Conservation (phyloP, 2,888 invertebrate species). For the Pyrgus malvae region DNA sequence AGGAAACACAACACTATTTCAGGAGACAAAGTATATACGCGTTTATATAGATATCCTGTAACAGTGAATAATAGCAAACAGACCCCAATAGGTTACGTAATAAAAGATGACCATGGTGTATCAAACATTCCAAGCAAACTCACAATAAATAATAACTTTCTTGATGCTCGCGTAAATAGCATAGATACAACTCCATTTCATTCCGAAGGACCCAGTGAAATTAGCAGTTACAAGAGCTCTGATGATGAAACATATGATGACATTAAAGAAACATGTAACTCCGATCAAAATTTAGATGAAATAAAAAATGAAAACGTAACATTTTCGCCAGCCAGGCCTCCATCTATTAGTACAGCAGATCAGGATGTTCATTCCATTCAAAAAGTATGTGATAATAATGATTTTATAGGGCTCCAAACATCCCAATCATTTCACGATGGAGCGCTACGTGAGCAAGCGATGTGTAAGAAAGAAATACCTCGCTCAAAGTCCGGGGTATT, state of each 20-base stretch:
- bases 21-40: constrained; percentile 69
- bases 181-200: constrained; percentile 63
- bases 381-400: constrained; percentile 31
- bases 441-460: constrained; percentile 45
- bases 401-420: constrained; percentile 55
- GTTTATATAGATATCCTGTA: constrained; percentile 57
- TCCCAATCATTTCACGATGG: constrained; percentile 68
- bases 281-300: constrained; percentile 30
- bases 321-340: constrained; percentile 39
- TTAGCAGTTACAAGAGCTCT: constrained; percentile 78
- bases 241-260: constrained; percentile 71
- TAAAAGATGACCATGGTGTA: constrained; percentile 54
- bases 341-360: constrained; percentile 49
- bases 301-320: constrained; percentile 36
- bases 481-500: constrained; percentile 68
- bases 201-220: constrained; percentile 66
- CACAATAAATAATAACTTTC: constrained; percentile 54
- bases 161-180: constrained; percentile 58
- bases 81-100: constrained; percentile 42
- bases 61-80: constrained; percentile 34
- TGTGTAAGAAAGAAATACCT: constrained; percentile 47
- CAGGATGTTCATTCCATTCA: constrained; percentile 44
- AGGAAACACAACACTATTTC: constrained; percentile 72
- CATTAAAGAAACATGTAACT: constrained; percentile 43
- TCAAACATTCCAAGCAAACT: constrained; percentile 74